Evolutionary conservation across 2,888 invertebrate species (phyloP).

Genomic region (Tortrix viridana): DNA sequence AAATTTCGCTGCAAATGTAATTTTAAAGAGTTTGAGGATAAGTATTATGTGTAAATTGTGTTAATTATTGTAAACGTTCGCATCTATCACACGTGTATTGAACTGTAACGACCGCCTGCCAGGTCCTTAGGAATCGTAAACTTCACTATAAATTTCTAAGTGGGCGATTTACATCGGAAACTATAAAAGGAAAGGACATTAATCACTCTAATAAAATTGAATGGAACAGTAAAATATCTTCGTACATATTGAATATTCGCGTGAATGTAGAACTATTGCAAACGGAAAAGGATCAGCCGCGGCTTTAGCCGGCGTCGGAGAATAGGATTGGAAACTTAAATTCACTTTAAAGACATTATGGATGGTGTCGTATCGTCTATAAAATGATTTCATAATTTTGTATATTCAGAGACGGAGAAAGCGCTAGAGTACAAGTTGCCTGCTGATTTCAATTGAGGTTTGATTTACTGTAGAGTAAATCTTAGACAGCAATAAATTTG

Average conservation of each 20-base stretch:
- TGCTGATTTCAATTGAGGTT: slow-evolving; percentile 37
- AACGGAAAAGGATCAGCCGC: slow-evolving; percentile 43
- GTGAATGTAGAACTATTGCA: slow-evolving; percentile 51
- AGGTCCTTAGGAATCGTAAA: slow-evolving; percentile 40
- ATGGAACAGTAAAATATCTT: slow-evolving; percentile 49
- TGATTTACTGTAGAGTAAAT: slow-evolving; percentile 46
- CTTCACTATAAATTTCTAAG: slow-evolving; percentile 42
- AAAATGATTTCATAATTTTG: slow-evolving; percentile 46
- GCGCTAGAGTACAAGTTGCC: slow-evolving; percentile 14
- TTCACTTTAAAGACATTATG: slow-evolving; percentile 43
- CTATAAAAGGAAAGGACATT: slow-evolving; percentile 44
- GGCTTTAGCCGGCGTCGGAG: slow-evolving; percentile 37
- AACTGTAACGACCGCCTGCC: slow-evolving; percentile 17
- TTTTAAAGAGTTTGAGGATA: no score
- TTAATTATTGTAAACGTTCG: slow-evolving; percentile 19
- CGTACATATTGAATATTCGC: slow-evolving; percentile 43
- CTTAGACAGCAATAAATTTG: slow-evolving; percentile 41
- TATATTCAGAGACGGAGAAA: slow-evolving; percentile 31
- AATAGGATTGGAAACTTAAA: slow-evolving; percentile 40
- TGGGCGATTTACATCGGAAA: slow-evolving; percentile 44
- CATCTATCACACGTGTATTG: slow-evolving; percentile 17
- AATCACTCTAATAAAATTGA: slow-evolving; percentile 50
- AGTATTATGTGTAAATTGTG: slow-evolving; percentile 9
- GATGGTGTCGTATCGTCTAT: slow-evolving; percentile 45
- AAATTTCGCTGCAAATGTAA: background rate